Conservation (phyloP, 2,113 vertebrate genomes). For the Apodemus sylvaticus region DNA sequence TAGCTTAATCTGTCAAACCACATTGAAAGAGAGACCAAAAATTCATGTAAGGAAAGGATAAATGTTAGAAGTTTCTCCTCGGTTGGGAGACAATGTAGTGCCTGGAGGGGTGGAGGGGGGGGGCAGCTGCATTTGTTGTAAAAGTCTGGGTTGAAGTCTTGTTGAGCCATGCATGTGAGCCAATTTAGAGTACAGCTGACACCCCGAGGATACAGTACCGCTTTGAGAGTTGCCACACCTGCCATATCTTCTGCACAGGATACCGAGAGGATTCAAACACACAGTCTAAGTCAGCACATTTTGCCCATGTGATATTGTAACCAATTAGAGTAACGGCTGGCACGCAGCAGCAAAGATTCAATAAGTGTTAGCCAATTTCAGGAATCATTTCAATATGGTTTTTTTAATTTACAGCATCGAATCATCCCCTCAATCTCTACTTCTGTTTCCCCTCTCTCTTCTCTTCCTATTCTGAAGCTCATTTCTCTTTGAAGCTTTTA, state of each 20-base stretch:
- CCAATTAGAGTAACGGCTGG: neutral
- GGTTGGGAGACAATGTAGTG: neutral
- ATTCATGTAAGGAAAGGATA: neutral
- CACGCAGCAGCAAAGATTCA: conserved; percentile 11
- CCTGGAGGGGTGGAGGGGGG: neutral
- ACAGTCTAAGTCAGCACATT: neutral
- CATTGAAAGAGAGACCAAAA: neutral
- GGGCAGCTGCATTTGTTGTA: neutral
- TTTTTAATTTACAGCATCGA: conserved; percentile 3
- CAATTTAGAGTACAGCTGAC: neutral
- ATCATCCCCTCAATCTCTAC: neutral
- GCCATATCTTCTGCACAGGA: neutral
- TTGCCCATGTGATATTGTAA: neutral
- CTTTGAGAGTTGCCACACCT: neutral
- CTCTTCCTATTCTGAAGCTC: neutral
- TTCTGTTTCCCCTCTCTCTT: conserved; percentile 19
- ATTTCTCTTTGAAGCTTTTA: conserved; percentile 45
- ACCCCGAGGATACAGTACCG: neutral
- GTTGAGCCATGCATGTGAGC: neutral
- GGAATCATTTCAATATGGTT: conserved; percentile 13
- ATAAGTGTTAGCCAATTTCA: conserved; percentile 46
- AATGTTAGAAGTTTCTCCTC: neutral
- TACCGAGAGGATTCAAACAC: neutral
- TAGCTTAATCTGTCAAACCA: conserved; percentile 27
- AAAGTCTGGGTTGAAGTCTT: conserved; percentile 4